Evolutionary conservation across 2,888 invertebrate genomes (phyloP), one percentile per base, ranked within the genome.

Genomic region (Aphidoletes aphidimyza): DNA sequence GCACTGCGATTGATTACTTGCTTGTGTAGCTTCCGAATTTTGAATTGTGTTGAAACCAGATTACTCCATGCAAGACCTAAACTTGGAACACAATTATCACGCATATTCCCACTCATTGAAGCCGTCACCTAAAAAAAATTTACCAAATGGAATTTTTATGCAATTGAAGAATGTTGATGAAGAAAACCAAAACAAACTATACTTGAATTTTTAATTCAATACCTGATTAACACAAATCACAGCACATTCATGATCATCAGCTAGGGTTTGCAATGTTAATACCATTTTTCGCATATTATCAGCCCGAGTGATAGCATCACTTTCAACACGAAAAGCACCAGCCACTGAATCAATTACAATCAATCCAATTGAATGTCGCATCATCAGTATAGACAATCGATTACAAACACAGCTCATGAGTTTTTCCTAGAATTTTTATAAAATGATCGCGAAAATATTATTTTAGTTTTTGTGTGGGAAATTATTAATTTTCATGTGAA

Each of bases 141-240:
- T 47, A 84, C 49, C 59, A n/a, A 83, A 19, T 42, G 5, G 47
- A 30, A 19, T 83, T 59, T 84, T 6, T 37, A 14, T 45, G 8
- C 1, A 39, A 84, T 85, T 30, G 36, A 54, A 83, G 85, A 59
- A 49, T 49, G 84, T 26, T 83, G 42, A 81, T 87, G 83, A 85
- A 86, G 88, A 88, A 54, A 54, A 54, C 6, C 42, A 42, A 42
- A n/a, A n/a, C n/a, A n/a, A n/a, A n/a, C n/a, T n/a, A n/a, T n/a
- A n/a, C n/a, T n/a, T n/a, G n/a, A n/a, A n/a, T n/a, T n/a, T n/a
- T n/a, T n/a, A n/a, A n/a, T n/a, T n/a, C n/a, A n/a, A 30, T 0
- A 94, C 94, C 91, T 95, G 95, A 90, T 95, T 95, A 2, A 93
- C 91, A 88, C 94, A 94, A 84, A 95, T 88, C 69, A 95, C 89